Conservation (phyloP, 2,888 invertebrate genomes). For the Stenodema calcarata region DNA sequence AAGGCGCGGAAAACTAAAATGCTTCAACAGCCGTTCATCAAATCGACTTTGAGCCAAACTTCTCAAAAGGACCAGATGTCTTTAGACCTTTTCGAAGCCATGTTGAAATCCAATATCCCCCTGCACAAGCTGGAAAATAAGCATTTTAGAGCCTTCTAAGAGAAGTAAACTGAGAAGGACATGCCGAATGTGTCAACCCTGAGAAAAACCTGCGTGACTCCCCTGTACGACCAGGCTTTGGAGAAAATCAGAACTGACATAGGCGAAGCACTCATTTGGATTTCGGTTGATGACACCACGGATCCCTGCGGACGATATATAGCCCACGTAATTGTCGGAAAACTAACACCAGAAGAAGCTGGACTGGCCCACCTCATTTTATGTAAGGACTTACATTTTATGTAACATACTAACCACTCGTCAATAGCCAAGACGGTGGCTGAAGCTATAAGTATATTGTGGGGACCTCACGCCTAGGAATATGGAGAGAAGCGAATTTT, state of each 20-base stretch:
- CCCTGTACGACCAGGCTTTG: conserved; percentile 8
- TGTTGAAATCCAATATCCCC: conserved; percentile 36
- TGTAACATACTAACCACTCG: not conserved
- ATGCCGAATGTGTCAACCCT: conserved; percentile 36
- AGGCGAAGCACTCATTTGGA: conserved; percentile 28
- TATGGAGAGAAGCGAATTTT: not conserved
- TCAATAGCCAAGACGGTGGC: not conserved
- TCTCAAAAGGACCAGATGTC: too few species aligned
- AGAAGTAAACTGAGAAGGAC: conserved; percentile 13
- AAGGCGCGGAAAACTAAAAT: not conserved
- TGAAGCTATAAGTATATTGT: not conserved
- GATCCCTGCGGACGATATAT: conserved; percentile 23
- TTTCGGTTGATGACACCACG: conserved; percentile 48
- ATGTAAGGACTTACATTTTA: conserved; percentile 8
- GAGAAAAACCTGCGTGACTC: conserved; percentile 35
- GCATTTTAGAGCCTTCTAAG: conserved; percentile 20
- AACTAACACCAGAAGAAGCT: not conserved
- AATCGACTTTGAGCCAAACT: not conserved
- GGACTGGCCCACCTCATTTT: not conserved
- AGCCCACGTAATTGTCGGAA: conserved; percentile 14
- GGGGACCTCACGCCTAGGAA: not conserved
- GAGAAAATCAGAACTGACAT: conserved; percentile 44
- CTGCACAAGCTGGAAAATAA: conserved; percentile 31
- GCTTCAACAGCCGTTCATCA: not conserved
- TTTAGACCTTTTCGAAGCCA: not conserved